Conservation (phyloP, 1,140 invertebrate species). For the Lepidurus apus region DNA sequence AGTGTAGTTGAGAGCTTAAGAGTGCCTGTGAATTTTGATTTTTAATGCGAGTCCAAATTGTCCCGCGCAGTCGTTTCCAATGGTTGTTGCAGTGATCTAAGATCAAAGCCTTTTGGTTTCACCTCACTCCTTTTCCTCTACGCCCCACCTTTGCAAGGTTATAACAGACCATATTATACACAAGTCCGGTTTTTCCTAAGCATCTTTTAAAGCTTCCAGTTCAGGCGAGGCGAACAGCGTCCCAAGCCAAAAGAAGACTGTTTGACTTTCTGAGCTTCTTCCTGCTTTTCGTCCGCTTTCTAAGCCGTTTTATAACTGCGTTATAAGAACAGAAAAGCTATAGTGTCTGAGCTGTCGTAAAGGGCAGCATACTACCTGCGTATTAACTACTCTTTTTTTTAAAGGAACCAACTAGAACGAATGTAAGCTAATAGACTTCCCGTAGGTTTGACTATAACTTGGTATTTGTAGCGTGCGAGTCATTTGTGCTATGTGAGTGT, state of each 20-base stretch:
- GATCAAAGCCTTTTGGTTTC: neutral
- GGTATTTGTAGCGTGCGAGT: neutral
- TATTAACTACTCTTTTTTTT: neutral
- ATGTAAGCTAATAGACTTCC: neutral
- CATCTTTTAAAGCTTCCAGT: neutral
- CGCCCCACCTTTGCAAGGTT: neutral
- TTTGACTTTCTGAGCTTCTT: neutral
- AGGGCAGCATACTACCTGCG: slow-evolving; percentile 2
- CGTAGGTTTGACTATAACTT: neutral
- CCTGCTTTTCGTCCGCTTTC: neutral
- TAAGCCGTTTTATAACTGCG: neutral
- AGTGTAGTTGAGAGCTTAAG: neutral
- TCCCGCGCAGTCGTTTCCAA: neutral
- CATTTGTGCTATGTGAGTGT: neutral
- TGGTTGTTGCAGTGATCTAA: neutral
- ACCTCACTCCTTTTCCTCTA: too few relatives aligned
- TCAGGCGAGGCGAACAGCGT: neutral
- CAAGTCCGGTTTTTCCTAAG: slow-evolving; percentile 6
- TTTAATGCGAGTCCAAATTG: neutral
- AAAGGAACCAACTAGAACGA: neutral
- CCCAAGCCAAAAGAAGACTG: neutral
- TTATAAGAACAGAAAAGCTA: neutral
- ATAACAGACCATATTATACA: neutral
- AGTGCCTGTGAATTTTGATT: neutral
- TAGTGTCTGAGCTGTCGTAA: neutral